Conservation (phyloP, 2,113 vertebrate species). For the Prionailurus bengalensis region DNA sequence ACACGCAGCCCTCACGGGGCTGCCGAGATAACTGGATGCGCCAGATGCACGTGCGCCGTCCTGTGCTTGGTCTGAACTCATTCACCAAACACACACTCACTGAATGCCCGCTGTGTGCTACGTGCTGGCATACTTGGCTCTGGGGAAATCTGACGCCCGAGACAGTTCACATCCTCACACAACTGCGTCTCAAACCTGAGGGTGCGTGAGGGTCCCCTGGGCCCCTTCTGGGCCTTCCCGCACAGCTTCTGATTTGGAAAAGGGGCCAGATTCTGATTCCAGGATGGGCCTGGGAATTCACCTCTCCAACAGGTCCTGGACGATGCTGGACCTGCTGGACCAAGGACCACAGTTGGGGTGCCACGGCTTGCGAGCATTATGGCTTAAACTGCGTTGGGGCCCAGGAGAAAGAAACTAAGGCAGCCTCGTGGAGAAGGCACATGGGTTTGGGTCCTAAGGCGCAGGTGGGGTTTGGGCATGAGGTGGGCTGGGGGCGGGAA, state of each 20-base stretch:
- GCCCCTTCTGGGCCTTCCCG: not conserved
- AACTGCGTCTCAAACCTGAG: not conserved
- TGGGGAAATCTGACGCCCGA: accelerated
- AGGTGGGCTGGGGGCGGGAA: not conserved
- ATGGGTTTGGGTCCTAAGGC: not conserved
- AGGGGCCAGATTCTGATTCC: not conserved
- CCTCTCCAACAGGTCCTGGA: not conserved
- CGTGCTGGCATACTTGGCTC: accelerated
- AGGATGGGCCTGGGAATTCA: not conserved
- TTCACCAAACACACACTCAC: not conserved
- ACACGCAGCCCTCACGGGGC: accelerated
- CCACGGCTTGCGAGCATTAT: accelerated
- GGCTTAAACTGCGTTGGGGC: accelerated
- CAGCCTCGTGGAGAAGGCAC: not conserved
- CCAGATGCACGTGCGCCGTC: accelerated
- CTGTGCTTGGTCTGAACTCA: accelerated
- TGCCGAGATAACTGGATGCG: not conserved
- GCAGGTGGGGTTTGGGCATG: not conserved
- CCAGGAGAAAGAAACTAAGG: not conserved
- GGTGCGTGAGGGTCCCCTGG: not conserved
- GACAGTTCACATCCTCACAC: not conserved
- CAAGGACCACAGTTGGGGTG: not conserved
- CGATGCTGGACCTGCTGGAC: accelerated
- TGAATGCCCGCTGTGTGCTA: too few species aligned
- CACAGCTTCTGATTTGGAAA: not conserved